phyloP scores from a whole-genome alignment of 2,888 invertebrate species.

The Agriotes lineatus region DNA sequence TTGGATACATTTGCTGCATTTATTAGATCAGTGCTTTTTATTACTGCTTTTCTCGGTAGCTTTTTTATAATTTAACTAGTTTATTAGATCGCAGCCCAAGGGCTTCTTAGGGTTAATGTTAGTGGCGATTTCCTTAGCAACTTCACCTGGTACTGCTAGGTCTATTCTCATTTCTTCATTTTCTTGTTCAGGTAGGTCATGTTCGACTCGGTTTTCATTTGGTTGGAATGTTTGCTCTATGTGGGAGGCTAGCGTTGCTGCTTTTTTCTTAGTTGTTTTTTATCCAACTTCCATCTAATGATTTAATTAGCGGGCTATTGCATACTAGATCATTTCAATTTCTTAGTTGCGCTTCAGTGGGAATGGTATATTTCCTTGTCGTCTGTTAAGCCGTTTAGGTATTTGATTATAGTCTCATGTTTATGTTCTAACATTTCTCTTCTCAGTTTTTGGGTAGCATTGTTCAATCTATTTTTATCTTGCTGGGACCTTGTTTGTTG shows the following conservation, averaged over 20 bases:
- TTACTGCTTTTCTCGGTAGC: neutral
- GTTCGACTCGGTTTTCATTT: neutral
- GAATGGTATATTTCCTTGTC: no score
- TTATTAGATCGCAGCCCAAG: neutral
- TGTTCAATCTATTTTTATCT: neutral
- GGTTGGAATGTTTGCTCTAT: no score
- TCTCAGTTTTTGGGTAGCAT: no score
- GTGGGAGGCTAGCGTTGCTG: no score
- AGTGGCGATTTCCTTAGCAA: neutral
- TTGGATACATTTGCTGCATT: neutral
- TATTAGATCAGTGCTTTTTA: neutral
- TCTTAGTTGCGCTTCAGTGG: no score
- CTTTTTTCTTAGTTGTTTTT: neutral
- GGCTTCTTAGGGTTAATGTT: neutral
- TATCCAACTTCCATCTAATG: no score
- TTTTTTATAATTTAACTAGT: no score
- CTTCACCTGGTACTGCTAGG: neutral
- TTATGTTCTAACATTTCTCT: neutral
- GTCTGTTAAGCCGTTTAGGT: neutral
- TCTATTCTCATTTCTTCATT: neutral
- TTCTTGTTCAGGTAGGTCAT: neutral
- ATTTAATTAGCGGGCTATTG: neutral
- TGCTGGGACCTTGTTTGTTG: neutral
- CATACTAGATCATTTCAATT: neutral
- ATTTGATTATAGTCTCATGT: neutral